These are phyloP conservation scores for Coenobita brevimanus DNA, from an alignment of 1,140 invertebrate species.

Conservation along the genomic window DNA sequence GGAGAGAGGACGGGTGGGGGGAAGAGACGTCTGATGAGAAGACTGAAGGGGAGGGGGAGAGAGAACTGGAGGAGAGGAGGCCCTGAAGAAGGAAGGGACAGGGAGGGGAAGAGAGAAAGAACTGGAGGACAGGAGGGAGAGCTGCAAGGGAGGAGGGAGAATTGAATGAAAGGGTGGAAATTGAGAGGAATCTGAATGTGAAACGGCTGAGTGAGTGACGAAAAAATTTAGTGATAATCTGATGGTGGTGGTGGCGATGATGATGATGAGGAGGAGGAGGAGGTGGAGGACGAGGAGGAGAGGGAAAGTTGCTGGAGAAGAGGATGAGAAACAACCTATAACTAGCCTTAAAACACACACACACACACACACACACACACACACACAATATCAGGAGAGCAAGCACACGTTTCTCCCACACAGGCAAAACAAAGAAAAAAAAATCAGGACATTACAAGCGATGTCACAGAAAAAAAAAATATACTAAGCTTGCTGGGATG, in stretches of 20 bases:
- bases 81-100: background rate
- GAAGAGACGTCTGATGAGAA: background rate
- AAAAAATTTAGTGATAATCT: too few species aligned
- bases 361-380: too few species aligned
- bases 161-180: background rate
- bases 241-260: background rate
- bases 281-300: background rate
- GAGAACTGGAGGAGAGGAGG: background rate
- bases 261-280: background rate
- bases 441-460: too few species aligned
- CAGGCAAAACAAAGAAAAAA: too few species aligned
- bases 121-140: background rate
- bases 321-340: too few species aligned
- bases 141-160: background rate
- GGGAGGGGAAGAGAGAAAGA: background rate
- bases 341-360: too few species aligned
- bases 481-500: too few species aligned
- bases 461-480: too few species aligned
- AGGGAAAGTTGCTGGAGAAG: background rate
- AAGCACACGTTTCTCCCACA: too few species aligned
- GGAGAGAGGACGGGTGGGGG: background rate
- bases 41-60: background rate
- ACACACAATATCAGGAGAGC: too few species aligned
- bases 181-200: too few species aligned
- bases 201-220: too few species aligned